Evolutionary conservation across 2,797 vertebrate genomes (phyloP).

Genomic region (Hippoglossus hippoglossus): DNA sequence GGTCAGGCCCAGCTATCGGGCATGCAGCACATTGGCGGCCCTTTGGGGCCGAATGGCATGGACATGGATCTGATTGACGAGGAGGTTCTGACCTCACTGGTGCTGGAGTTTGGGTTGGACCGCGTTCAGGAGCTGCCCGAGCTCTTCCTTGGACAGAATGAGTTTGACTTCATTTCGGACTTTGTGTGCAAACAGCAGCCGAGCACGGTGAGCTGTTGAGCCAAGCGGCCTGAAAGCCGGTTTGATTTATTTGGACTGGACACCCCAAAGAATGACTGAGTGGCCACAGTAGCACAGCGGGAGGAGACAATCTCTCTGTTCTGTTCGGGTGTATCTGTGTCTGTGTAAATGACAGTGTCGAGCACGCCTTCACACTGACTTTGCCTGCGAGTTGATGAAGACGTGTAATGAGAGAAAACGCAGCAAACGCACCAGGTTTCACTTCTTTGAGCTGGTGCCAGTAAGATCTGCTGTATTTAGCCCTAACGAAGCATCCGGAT

Average conservation of each 20-base stretch:
- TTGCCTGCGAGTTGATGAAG: constrained; percentile 47
- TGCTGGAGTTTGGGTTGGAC: constrained; percentile 94
- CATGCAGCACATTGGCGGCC: constrained; percentile 86
- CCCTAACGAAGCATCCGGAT: constrained; percentile 64
- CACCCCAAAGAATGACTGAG: constrained; percentile 69
- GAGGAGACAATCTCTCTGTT: constrained; percentile 72
- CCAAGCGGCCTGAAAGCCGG: not conserved
- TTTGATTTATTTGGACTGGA: constrained; percentile 46
- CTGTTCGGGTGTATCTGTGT: constrained; percentile 70
- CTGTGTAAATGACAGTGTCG: constrained; percentile 65
- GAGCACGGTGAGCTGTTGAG: constrained; percentile 94
- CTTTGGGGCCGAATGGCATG: constrained; percentile 87
- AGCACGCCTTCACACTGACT: constrained; percentile 50
- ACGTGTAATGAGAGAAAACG: constrained; percentile 44
- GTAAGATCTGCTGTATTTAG: constrained; percentile 60
- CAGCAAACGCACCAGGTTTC: constrained; percentile 40
- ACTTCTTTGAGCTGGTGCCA: constrained; percentile 55
- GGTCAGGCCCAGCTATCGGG: constrained; percentile 79
- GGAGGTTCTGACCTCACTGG: constrained; percentile 94
- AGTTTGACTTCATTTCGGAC: constrained; percentile 97
- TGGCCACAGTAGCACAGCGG: constrained; percentile 68
- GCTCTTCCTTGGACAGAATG: constrained; percentile 96
- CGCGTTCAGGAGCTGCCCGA: constrained; percentile 95
- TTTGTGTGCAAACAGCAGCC: constrained; percentile 95
- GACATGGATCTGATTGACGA: constrained; percentile 97